Percentiles rank a stretch among this genome's conserved stretches.
Conservation (phyloP, 2,797 vertebrate species). For the Pteronotus mesoamericanus region DNA sequence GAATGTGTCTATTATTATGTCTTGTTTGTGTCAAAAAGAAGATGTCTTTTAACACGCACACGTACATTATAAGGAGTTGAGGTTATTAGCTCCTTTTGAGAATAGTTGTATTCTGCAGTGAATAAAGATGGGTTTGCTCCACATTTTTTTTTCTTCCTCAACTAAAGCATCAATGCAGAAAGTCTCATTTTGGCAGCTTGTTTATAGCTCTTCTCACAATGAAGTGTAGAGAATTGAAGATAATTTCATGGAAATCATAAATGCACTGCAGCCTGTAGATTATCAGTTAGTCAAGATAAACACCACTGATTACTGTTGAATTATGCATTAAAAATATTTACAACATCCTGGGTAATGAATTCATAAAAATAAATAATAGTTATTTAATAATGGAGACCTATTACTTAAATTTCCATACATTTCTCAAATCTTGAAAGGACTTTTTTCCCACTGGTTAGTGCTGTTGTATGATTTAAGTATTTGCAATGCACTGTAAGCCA, state of each 20-base stretch:
- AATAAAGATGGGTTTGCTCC: neutral
- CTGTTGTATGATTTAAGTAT: neutral
- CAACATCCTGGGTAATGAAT: conserved; percentile 45
- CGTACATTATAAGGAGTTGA: neutral
- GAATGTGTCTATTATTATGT: neutral
- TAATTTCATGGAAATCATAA: conserved; percentile 55
- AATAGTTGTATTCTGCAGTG: neutral
- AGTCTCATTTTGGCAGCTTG: neutral
- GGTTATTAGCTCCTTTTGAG: neutral
- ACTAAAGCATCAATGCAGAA: neutral
- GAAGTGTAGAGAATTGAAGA: conserved; percentile 27
- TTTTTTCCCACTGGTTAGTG: conserved; percentile 9
- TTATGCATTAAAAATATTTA: conserved; percentile 60
- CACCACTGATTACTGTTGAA: conserved; percentile 56
- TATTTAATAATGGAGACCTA: conserved; percentile 50
- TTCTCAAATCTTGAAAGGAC: neutral
- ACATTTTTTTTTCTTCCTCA: neutral
- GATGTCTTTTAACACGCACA: neutral
- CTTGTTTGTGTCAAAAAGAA: conserved; percentile 6
- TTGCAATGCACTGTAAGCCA: neutral
- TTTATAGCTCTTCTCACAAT: neutral
- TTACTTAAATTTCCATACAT: conserved; percentile 20
- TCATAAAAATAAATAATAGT: conserved; percentile 59
- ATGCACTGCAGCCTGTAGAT: conserved; percentile 14
- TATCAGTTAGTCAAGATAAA: conserved; percentile 57